These are phyloP conservation scores for Peromyscus eremicus DNA, from an alignment of 2,797 vertebrate genomes.

Conservation along the genomic window DNA sequence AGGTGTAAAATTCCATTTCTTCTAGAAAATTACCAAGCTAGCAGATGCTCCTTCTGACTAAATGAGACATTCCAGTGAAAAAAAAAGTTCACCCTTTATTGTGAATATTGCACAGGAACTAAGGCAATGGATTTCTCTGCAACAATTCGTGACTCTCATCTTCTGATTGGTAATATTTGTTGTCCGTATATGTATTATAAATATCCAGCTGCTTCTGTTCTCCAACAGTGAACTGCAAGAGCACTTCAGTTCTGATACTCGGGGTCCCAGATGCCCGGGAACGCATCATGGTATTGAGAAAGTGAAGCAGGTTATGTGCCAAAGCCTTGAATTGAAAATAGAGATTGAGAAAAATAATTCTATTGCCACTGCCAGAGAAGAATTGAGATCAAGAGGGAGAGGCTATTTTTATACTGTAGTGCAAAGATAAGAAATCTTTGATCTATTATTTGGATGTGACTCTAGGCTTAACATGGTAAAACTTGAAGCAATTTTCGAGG, in stretches of 20 bases:
- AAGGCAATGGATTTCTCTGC: slow-evolving; percentile 15
- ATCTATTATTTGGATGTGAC: slow-evolving; percentile 60
- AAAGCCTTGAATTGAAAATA: slow-evolving; percentile 66
- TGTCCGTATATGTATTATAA: slow-evolving; percentile 29
- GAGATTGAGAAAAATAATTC: slow-evolving; percentile 63
- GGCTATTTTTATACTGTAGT: slow-evolving; percentile 52
- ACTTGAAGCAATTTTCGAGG: slow-evolving; percentile 62
- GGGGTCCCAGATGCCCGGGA: background rate
- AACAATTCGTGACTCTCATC: slow-evolving; percentile 53
- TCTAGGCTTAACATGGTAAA: slow-evolving; percentile 44
- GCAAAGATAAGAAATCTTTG: slow-evolving; percentile 66
- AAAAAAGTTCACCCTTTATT: slow-evolving; percentile 31
- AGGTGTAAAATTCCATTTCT: slow-evolving; percentile 75
- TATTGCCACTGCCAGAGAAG: slow-evolving; percentile 45
- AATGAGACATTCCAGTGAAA: slow-evolving; percentile 64
- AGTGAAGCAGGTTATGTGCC: slow-evolving; percentile 51
- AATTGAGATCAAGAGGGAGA: slow-evolving; percentile 62
- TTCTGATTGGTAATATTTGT: slow-evolving; percentile 52
- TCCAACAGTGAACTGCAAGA: slow-evolving; percentile 23
- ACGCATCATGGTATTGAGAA: slow-evolving; percentile 40
- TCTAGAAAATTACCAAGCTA: slow-evolving; percentile 72
- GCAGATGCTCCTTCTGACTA: slow-evolving; percentile 64
- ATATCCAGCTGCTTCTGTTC: slow-evolving; percentile 33
- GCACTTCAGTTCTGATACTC: slow-evolving; percentile 47
- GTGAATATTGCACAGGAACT: slow-evolving; percentile 27